Percentiles rank a stretch among this genome's conserved stretches.
These are phyloP conservation scores for Ctenopoma multispine DNA, from an alignment of 2,797 vertebrate genomes.

Conservation along the genomic window DNA sequence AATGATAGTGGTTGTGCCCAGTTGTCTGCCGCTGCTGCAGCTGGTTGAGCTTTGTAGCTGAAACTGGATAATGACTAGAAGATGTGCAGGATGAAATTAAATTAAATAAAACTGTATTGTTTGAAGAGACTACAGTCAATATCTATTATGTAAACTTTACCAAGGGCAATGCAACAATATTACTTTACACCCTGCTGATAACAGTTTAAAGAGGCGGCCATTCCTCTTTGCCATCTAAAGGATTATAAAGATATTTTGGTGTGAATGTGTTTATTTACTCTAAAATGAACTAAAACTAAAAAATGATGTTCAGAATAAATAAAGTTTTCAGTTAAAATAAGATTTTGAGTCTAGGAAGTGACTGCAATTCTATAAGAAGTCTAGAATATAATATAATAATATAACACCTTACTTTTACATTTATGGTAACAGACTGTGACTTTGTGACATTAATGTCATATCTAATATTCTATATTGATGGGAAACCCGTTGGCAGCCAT, in stretches of 20 bases:
- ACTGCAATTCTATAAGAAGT: too few species aligned
- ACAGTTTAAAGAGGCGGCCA: slow-evolving; percentile 2
- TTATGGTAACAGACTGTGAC: too few species aligned
- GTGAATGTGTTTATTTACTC: too few species aligned
- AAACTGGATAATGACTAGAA: slow-evolving; percentile 4
- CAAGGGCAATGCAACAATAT: slow-evolving; percentile 8
- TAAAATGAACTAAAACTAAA: too few species aligned
- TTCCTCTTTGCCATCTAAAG: slow-evolving; percentile 6
- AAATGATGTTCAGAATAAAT: too few species aligned
- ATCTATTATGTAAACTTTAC: slow-evolving; percentile 24
- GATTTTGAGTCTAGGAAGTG: too few species aligned
- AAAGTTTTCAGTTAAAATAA: too few species aligned
- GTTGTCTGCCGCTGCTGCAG: slow-evolving; percentile 2
- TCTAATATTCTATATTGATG: too few species aligned
- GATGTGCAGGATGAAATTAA: slow-evolving; percentile 16
- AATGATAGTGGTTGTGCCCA: slow-evolving; percentile 3
- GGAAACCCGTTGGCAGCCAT: neutral
- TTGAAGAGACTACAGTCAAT: slow-evolving; percentile 19
- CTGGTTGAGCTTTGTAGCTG: slow-evolving; percentile 1
- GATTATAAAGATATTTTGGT: neutral
- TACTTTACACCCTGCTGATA: slow-evolving; percentile 22
- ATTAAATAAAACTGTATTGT: slow-evolving; percentile 37
- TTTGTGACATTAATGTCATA: too few species aligned
- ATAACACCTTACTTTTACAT: too few species aligned
- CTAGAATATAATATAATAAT: too few species aligned